Evolutionary conservation across 2,113 vertebrate genomes (phyloP).

Genomic region (Illadopsis cleaveri): DNA sequence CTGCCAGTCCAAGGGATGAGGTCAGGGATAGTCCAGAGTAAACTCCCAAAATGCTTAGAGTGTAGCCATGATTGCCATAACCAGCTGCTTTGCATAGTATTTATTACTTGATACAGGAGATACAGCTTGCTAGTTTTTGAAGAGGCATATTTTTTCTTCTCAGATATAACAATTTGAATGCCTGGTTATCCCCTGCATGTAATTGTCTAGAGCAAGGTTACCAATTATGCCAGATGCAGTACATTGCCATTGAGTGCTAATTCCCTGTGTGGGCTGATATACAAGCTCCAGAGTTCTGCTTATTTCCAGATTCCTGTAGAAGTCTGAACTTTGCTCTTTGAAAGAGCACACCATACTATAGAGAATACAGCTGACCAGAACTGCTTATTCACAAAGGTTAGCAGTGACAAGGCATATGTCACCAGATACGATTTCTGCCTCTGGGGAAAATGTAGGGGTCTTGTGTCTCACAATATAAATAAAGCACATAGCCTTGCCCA

Average conservation of each 20-base stretch:
- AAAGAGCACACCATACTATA: background rate
- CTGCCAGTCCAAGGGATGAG: background rate
- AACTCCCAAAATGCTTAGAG: background rate
- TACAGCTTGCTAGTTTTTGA: background rate
- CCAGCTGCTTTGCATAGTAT: background rate
- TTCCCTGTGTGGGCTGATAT: background rate
- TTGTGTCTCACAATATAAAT: slow-evolving; percentile 35
- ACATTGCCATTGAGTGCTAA: background rate
- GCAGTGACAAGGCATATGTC: slow-evolving; percentile 18
- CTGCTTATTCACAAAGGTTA: slow-evolving; percentile 40
- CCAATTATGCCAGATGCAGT: background rate
- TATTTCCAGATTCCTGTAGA: background rate
- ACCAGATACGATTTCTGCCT: slow-evolving; percentile 24
- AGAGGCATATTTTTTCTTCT: background rate
- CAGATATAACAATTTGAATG: background rate
- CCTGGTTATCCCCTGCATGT: background rate
- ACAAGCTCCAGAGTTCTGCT: background rate
- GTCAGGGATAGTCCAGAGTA: background rate
- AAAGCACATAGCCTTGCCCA: background rate
- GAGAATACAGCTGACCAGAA: slow-evolving; percentile 36
- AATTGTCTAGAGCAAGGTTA: background rate
- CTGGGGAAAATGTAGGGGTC: background rate
- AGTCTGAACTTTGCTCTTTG: slow-evolving; percentile 51
- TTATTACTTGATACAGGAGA: background rate
- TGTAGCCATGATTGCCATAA: background rate